Evolutionary conservation across 2,113 vertebrate genomes (phyloP).

Genomic region (Phyllopteryx taeniolatus): DNA sequence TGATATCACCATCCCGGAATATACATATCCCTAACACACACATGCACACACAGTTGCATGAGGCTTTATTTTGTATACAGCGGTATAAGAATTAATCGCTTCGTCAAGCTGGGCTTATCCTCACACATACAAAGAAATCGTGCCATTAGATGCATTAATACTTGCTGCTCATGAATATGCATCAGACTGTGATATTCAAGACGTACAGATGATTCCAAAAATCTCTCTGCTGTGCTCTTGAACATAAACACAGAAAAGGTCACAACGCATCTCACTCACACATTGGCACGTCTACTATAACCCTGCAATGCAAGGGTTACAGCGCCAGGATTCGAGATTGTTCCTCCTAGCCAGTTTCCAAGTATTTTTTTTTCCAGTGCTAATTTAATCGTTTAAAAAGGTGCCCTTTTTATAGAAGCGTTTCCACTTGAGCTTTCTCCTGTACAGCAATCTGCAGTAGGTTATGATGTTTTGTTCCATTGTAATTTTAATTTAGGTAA

Average conservation of each 20-base stretch:
- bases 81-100: constrained; percentile 61
- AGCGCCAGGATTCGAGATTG: constrained; percentile 24
- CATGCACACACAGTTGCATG: constrained; percentile 26
- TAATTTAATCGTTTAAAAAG: constrained; percentile 63
- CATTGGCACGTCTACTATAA: constrained; percentile 34
- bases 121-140: constrained; percentile 60
- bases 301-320: constrained; percentile 23
- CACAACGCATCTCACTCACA: constrained; percentile 61
- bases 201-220: constrained; percentile 61
- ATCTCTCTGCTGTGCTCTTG: constrained; percentile 19
- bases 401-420: constrained; percentile 52
- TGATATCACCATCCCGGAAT: constrained; percentile 56
- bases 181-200: constrained; percentile 60
- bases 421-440: constrained; percentile 51
- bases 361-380: constrained; percentile 33
- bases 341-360: constrained; percentile 9
- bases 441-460: constrained; percentile 33
- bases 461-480: constrained; percentile 43
- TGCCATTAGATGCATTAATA: constrained; percentile 66
- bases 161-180: constrained; percentile 66
- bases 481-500: constrained; percentile 57
- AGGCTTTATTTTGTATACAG: constrained; percentile 66
- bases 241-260: constrained; percentile 44
- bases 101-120: constrained; percentile 64
- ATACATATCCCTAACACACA: constrained; percentile 51